Evolutionary conservation across 2,113 vertebrate species (phyloP), one percentile per base, ranked within the genome.

Genomic region (Pavo muticus): DNA sequence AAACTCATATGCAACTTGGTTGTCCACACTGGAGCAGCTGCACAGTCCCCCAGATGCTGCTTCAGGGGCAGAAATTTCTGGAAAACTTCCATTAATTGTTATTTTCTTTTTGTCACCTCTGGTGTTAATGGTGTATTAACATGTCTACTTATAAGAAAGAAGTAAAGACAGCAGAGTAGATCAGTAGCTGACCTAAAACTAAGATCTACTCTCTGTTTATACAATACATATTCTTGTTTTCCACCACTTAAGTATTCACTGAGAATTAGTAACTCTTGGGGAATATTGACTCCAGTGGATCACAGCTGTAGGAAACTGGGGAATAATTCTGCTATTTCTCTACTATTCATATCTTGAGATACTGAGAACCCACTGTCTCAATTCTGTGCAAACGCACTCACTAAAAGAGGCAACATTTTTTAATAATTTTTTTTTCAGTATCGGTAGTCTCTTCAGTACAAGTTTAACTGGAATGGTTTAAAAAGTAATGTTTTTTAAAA

Each of bases 21-120:
- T 24, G 15, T 78, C 29, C 27, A 0, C 24, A 27, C 5, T 19
- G 9, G 20, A 50, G 8, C 10, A 68, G 4, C 3, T 13, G 29
- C 60, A 9, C 0, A 0, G 20, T 39, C 4, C 16, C 2, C 29
- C 52, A n/a, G 14, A 9, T 45, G 32, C 6, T 56, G 16, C 6
- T 23, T 68, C 10, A 57, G 14, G 9, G 27, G 3, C 10, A 85
- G 68, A 75, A 73, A 39, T 10, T 50, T 76, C 78, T 73, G 39
- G 19, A 27, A 32, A 14, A 14, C 0, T 0, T 2, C 71, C 29
- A 37, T 67, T n/a, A 54, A 71, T 64, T 86, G 32, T 86, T 57
- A 6, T 7, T 44, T 15, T 0, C 9, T 45, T 84, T 35, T 74
- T 74, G 27, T 4, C 27, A 71, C 11, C 19, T 81, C 16, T 74